phyloP scores from a whole-genome alignment of 2,888 invertebrate genomes.

The Tholera decimalis region DNA sequence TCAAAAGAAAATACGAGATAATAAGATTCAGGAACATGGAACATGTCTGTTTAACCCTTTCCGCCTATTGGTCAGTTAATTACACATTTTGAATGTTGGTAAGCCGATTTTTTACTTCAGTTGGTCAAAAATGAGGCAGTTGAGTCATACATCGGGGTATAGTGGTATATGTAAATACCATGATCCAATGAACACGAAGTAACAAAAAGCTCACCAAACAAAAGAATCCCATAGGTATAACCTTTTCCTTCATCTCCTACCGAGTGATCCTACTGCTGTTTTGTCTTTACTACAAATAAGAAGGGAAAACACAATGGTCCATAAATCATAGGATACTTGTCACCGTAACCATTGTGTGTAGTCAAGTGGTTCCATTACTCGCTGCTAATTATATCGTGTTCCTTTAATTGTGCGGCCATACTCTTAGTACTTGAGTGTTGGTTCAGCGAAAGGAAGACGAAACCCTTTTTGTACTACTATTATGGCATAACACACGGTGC shows the following conservation, averaged over 20 bases:
- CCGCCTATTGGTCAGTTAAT: neutral
- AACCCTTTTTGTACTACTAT: conserved; percentile 21
- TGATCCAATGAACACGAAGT: no score
- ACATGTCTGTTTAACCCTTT: neutral
- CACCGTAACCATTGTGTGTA: conserved; percentile 45
- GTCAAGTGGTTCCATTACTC: conserved; percentile 40
- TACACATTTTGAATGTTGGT: neutral
- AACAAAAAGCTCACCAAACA: no score
- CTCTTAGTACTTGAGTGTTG: conserved; percentile 26
- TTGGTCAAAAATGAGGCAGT: no score
- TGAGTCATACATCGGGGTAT: no score
- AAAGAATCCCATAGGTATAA: no score
- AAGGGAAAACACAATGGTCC: conserved; percentile 58
- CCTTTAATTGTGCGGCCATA: conserved; percentile 51
- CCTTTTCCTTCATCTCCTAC: neutral
- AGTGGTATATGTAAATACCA: no score
- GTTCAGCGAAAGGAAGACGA: conserved; percentile 12
- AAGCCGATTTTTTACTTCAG: no score
- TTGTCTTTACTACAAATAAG: conserved; percentile 5
- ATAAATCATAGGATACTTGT: conserved; percentile 64
- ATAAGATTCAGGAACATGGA: neutral
- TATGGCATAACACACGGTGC: neutral
- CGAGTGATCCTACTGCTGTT: conserved; percentile 36
- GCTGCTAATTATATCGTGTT: conserved; percentile 55
- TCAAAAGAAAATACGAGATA: no score